Evolutionary conservation across 2,113 vertebrate genomes (phyloP).

Genomic region (Lophius piscatorius): DNA sequence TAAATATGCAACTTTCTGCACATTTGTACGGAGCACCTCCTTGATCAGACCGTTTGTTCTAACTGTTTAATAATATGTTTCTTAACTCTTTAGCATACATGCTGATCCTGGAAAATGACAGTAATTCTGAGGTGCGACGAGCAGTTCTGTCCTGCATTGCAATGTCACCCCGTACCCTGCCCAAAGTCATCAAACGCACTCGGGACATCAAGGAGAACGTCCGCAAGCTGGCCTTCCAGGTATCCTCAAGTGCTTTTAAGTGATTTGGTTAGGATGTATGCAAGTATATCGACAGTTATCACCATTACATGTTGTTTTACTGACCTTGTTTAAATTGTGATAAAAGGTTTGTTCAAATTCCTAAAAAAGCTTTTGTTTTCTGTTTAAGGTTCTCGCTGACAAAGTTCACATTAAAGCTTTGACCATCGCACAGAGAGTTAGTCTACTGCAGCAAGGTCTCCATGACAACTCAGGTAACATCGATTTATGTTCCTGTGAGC

Average conservation of each 20-base stretch:
- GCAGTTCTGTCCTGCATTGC: slow-evolving; percentile 93
- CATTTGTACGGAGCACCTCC: no score
- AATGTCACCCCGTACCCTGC: slow-evolving; percentile 86
- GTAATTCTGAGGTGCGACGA: slow-evolving; percentile 90
- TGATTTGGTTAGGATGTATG: no score
- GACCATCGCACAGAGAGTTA: slow-evolving; percentile 94
- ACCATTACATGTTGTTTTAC: neutral
- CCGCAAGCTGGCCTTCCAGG: slow-evolving; percentile 93
- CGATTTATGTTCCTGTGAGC: neutral
- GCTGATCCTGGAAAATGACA: slow-evolving; percentile 90
- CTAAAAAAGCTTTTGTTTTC: neutral
- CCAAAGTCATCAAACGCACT: slow-evolving; percentile 89
- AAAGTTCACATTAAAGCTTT: slow-evolving; percentile 93
- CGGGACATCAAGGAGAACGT: slow-evolving; percentile 91
- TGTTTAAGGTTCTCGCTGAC: slow-evolving; percentile 89
- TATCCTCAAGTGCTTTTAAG: slow-evolving; percentile 44
- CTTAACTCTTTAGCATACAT: slow-evolving; percentile 87
- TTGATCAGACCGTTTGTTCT: no score
- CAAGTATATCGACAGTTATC: no score
- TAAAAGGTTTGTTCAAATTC: neutral
- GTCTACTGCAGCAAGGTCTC: slow-evolving; percentile 90
- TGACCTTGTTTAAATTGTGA: neutral
- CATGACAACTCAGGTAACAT: slow-evolving; percentile 89
- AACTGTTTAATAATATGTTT: no score
- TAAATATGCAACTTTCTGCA: no score